Percentiles rank a stretch among this genome's conserved stretches.
phyloP scores from a whole-genome alignment of 1,140 invertebrate species.

The Oedothorax gibbosus region DNA sequence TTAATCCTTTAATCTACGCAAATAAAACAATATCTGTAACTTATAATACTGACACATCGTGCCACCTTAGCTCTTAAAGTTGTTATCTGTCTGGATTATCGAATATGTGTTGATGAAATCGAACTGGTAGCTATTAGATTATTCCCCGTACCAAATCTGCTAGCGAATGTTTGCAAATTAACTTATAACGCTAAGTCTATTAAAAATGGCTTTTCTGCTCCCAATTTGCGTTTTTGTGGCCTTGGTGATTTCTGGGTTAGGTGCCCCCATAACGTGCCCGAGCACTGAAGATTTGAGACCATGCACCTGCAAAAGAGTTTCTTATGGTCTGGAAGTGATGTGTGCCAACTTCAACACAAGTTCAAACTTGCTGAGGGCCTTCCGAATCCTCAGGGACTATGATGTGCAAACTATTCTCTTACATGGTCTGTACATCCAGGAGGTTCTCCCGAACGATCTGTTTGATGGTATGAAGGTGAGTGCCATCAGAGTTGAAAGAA shows the following conservation, averaged over 20 bases:
- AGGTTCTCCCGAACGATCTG: slow-evolving; percentile 6
- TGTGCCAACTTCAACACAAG: slow-evolving; percentile 26
- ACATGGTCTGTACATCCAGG: slow-evolving; percentile 9
- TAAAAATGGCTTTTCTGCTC: slow-evolving; percentile 5
- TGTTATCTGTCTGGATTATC: slow-evolving; percentile 21
- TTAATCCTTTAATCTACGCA: slow-evolving; percentile 10
- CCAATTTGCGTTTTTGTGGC: background rate
- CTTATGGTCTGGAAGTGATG: slow-evolving; percentile 13
- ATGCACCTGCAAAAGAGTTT: slow-evolving; percentile 35
- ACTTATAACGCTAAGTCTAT: background rate
- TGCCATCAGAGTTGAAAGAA: slow-evolving; percentile 17
- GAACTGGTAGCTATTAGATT: slow-evolving; percentile 10
- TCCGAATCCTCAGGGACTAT: slow-evolving; percentile 39
- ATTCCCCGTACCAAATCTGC: background rate
- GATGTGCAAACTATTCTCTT: slow-evolving; percentile 29
- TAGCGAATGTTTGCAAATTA: slow-evolving; percentile 1
- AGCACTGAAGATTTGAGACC: slow-evolving; percentile 12
- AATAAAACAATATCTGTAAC: background rate
- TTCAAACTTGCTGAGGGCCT: background rate
- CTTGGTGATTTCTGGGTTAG: background rate
- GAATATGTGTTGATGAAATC: slow-evolving; percentile 15
- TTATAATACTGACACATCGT: slow-evolving; percentile 22
- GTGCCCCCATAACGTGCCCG: slow-evolving; percentile 5
- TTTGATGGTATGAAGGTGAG: slow-evolving; percentile 42
- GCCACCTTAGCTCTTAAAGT: background rate